Base-by-base conservation (phyloP, 2,113 vertebrate genomes). In the Raphicerus campestris region DNA sequence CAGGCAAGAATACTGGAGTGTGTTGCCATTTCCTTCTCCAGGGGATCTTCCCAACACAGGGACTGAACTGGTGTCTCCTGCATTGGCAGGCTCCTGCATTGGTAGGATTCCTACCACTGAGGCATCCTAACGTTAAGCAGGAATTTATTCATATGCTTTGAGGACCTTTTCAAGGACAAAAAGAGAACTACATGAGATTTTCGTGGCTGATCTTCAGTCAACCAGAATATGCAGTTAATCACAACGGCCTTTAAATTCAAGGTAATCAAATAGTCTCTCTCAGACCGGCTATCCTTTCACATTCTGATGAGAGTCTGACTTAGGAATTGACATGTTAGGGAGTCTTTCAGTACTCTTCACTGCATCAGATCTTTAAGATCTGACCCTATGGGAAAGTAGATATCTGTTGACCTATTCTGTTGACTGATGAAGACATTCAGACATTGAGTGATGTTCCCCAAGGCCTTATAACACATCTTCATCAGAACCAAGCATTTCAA, bases 361-460 rank as follows among this genome's bases (percentile, higher is more conserved):
- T 58, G 28, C 30, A 73, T 55, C 51, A 49, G 47, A 53, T 4
- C n/a, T 94, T 70, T 63, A 73, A 91, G 87, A 75, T 87, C 80
- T 28, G 63, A 60, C 80, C 89, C 63, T 42, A 22, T 8, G 13
- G 30, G 55, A 61, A 96, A 88, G 42, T n/a, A 91, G 51, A 0
- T 94, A 80, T 16, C 47, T 94, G 93, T 87, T 96, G 92, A 85
- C 77, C 58, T 89, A 35, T 39, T 47, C 53, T 93, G 90, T 56
- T 92, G 87, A 92, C 24, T 70, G 58, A 93, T 63, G 63, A 66
- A 55, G 73, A 60, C 70, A 39, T 93, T 47, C 30, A 82, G 61
- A 78, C 3, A 2, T 30, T 91, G 73, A 92, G 83, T 92, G 90
- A 94, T 61, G 35, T 45, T 87, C 35, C 70, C 32, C 35, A 70